Percentiles rank a stretch among this genome's conserved stretches.
These are phyloP conservation scores for Yponomeuta evonymella DNA, from an alignment of 2,888 invertebrate genomes.

Conservation along the genomic window DNA sequence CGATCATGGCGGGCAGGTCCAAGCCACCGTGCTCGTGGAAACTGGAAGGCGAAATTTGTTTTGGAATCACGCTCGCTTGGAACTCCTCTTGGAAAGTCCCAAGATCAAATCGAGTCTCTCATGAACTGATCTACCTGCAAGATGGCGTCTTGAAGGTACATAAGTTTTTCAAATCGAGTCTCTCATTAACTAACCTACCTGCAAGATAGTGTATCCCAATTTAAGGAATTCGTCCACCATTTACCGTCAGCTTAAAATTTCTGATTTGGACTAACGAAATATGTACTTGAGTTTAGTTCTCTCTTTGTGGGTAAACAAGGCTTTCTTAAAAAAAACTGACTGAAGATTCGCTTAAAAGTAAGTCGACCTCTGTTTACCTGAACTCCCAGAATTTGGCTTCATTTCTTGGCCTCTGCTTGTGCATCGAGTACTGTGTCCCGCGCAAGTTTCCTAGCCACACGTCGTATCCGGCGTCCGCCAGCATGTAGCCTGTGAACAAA, in stretches of 20 bases:
- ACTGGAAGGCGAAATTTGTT: slow-evolving; percentile 40
- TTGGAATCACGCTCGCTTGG: not conserved
- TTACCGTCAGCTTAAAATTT: not conserved
- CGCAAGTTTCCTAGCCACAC: slow-evolving; percentile 76
- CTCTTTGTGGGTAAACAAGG: no score
- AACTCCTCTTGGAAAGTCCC: no score
- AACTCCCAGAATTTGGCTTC: slow-evolving; percentile 73
- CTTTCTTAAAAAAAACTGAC: not conserved
- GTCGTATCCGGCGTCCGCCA: slow-evolving; percentile 77
- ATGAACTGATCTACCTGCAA: no score
- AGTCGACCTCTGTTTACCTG: slow-evolving; percentile 48
- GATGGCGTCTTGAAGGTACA: no score
- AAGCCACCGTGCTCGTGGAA: slow-evolving; percentile 77
- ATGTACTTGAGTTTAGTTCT: no score
- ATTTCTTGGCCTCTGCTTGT: slow-evolving; percentile 49
- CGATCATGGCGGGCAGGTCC: slow-evolving; percentile 75
- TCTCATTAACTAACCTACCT: no score
- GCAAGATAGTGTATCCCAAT: no score
- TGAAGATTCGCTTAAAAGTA: not conserved
- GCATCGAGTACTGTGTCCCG: slow-evolving; percentile 66
- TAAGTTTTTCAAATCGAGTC: no score
- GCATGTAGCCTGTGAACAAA: slow-evolving; percentile 55
- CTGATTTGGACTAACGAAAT: no score
- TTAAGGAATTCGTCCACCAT: no score
- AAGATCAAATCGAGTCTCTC: no score